phyloP scores from a whole-genome alignment of 2,888 invertebrate genomes.

The Agrochola litura region DNA sequence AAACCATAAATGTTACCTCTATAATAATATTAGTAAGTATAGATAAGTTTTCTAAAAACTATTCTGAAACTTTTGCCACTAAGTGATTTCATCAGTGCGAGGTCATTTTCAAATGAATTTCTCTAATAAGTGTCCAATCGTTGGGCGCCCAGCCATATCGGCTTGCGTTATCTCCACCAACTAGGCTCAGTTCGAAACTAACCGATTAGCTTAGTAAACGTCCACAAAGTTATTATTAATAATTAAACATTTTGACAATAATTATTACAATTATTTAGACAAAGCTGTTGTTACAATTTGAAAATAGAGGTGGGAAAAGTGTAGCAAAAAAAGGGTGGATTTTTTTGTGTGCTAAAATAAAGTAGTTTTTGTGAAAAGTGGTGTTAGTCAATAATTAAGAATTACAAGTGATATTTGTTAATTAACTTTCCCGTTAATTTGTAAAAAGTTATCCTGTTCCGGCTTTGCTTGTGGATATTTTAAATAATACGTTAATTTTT shows the following conservation, averaged over 20 bases:
- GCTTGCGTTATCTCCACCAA: constrained; percentile 71
- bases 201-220: constrained; percentile 62
- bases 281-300: not conserved
- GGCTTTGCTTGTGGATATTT: not conserved
- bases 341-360: not conserved
- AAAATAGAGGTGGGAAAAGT: not conserved
- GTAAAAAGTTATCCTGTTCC: not conserved
- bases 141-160: constrained; percentile 70
- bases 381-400: not conserved
- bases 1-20: not conserved
- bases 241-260: not conserved
- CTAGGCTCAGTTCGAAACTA: constrained; percentile 58
- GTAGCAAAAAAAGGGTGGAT: not conserved
- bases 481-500: not conserved
- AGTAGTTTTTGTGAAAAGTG: not conserved
- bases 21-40: not conserved
- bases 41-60: not conserved
- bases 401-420: not conserved
- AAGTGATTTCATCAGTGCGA: constrained; percentile 50
- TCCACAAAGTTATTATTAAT: constrained; percentile 26
- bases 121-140: constrained; percentile 64
- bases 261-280: not conserved
- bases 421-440: not conserved
- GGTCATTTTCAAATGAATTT: constrained; percentile 55
- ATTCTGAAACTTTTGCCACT: constrained; percentile 26